A percentile compares a stretch with the other conserved stretches of the same genome.
These are phyloP conservation scores for Lonchura striata DNA, from an alignment of 2,113 vertebrate species.

Conservation along the genomic window DNA sequence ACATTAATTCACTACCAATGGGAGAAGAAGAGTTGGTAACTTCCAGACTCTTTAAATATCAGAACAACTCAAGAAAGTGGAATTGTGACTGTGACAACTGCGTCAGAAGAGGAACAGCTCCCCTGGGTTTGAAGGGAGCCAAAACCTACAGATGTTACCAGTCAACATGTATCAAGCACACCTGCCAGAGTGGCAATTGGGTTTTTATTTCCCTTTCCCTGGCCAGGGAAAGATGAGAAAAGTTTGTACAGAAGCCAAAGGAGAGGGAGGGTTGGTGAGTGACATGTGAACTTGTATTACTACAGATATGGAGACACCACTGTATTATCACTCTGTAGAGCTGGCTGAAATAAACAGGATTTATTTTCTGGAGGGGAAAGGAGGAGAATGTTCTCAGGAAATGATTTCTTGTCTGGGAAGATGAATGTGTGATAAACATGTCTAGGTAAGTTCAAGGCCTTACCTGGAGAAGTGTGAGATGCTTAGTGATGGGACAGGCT, in stretches of 20 bases:
- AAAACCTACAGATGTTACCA: not conserved
- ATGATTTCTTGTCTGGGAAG: not conserved
- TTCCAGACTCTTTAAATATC: not conserved
- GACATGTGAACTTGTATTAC: not conserved
- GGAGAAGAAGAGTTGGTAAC: not conserved
- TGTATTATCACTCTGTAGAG: not conserved
- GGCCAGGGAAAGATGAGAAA: not conserved
- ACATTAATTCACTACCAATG: not conserved
- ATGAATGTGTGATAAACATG: not conserved
- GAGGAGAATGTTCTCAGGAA: not conserved
- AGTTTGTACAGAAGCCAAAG: not conserved
- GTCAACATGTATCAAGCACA: not conserved
- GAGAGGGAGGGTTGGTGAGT: not conserved
- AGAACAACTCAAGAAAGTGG: not conserved
- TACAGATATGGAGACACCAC: not conserved
- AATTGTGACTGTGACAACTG: not conserved
- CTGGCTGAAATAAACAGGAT: not conserved
- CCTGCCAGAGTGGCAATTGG: not conserved
- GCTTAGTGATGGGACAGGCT: not conserved
- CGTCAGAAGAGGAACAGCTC: not conserved
- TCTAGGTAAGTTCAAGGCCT: not conserved
- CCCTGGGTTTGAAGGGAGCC: not conserved
- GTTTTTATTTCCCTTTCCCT: not conserved
- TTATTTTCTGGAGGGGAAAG: not conserved
- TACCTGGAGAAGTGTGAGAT: not conserved